Evolutionary conservation across 1,140 invertebrate species (phyloP).

Genomic region (Latrodectus geometricus): DNA sequence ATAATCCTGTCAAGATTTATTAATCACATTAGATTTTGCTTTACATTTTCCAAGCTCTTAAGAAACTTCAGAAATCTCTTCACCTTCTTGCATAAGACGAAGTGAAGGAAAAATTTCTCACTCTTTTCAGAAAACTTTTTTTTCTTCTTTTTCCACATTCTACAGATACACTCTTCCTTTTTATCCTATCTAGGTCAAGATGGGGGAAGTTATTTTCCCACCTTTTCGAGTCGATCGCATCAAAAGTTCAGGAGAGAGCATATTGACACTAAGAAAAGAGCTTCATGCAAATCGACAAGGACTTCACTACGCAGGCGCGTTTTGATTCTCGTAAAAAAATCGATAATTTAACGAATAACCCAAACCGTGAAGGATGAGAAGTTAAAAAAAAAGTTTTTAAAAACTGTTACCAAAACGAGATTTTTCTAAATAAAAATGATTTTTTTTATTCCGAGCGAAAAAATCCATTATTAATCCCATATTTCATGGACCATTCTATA

Average conservation of each 20-base stretch:
- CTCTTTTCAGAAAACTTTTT: background rate
- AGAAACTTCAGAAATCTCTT: background rate
- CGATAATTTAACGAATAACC: constrained; percentile 7
- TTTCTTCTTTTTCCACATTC: background rate
- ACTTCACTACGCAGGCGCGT: background rate
- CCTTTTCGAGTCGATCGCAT: constrained; percentile 1
- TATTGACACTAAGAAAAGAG: constrained; percentile 21
- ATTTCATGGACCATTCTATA: too few species aligned
- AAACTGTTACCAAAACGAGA: background rate
- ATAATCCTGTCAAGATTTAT: too few species aligned
- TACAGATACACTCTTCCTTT: background rate
- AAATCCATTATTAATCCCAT: too few species aligned
- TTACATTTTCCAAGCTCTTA: too few species aligned
- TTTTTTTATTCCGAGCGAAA: too few species aligned
- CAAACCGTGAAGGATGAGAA: background rate
- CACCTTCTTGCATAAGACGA: background rate
- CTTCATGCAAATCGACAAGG: constrained; percentile 22
- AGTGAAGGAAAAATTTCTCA: background rate
- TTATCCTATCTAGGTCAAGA: constrained; percentile 33
- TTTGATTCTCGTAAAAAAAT: background rate
- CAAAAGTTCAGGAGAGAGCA: constrained; percentile 1
- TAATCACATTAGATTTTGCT: too few species aligned
- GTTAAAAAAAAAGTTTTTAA: background rate
- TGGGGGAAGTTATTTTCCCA: constrained; percentile 15
- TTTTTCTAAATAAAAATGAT: too few species aligned